Base-by-base conservation (phyloP, 2,888 invertebrate species). In the Adineta ricciae region DNA sequence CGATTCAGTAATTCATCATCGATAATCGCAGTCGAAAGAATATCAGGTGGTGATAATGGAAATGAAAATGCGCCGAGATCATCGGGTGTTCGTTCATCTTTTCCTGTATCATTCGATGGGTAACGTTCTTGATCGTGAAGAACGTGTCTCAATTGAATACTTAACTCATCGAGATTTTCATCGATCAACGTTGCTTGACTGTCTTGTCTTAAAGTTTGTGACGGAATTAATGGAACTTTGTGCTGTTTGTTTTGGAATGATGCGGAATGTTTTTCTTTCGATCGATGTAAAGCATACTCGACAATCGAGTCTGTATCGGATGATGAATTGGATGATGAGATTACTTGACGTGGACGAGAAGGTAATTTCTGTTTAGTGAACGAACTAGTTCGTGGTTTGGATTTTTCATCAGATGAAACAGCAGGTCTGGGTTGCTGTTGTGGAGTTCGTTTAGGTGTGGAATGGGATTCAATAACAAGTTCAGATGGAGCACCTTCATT, bases 161-260 rank as follows among this genome's bases (percentile, higher is more conserved):
- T 78, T 41, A 78, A 41, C 19, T 78, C 78, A n/a, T 78, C 78
- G 4, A 78, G 41, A 78, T 78, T 78, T 78, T 78, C 78, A 41
- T 78, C 78, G 41, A 78, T 78, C 4, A 78, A 78, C 41, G 78
- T 78, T 78, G 78, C 78, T 41, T 78, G 78, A 78, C 78, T 78
- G n/a, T 78, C 78, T 41, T 78, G 78, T n/a, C 78, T 32, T 64
- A 64, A 64, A 32, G 64, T 64, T 64, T 32, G 32, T 19, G 64
- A 11, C n/a, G 41, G 38, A n/a, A 38, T 41, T n/a, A 73, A 11
- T 24, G 3, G 19, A 38, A 24, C 24, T 73, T 19, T 36, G 11
- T 24, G n/a, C n/a, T 8, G 78, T 78, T 16, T 3, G 19, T 2
- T 7, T 72, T 3, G 9, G 2, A 24, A 54, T 72, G 72, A 9